Evolutionary conservation across 2,113 vertebrate species (phyloP).

Genomic region (Rallus limicola): DNA sequence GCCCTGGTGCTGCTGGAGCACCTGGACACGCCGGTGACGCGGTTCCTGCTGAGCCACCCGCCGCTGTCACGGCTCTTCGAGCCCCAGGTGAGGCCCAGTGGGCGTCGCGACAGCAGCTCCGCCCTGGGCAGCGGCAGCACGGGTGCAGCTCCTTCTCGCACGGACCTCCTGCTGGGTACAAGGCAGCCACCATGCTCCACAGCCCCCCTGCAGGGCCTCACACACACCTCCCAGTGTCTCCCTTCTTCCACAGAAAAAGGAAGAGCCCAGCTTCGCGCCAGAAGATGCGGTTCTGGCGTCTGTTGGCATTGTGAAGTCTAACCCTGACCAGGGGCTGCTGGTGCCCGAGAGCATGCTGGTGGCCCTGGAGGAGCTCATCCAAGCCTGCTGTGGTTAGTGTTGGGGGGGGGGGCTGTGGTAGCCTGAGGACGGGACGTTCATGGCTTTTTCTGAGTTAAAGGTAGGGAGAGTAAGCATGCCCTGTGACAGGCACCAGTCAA

Average conservation of each 20-base stretch:
- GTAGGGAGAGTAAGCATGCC: rapidly evolving
- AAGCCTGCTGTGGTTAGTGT: conserved; percentile 82
- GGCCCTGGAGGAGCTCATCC: conserved; percentile 78
- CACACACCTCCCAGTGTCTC: rapidly evolving
- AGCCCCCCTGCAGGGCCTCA: rapidly evolving
- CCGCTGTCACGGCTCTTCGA: conserved; percentile 78
- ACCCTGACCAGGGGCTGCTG: conserved; percentile 55
- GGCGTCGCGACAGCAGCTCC: too few species aligned
- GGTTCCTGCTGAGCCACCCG: conserved; percentile 82
- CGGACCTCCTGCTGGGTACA: rapidly evolving
- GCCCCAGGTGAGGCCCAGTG: conserved; percentile 52
- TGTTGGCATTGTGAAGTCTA: conserved; percentile 79
- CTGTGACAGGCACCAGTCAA: rapidly evolving
- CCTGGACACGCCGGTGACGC: conserved; percentile 81
- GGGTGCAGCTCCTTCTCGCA: rapidly evolving
- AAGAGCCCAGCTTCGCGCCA: not conserved
- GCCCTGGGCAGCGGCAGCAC: rapidly evolving
- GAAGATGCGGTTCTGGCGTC: conserved; percentile 75
- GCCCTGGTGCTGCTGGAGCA: conserved; percentile 86
- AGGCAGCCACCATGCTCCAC: not conserved
- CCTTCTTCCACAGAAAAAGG: conserved; percentile 17
- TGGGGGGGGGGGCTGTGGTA: rapidly evolving
- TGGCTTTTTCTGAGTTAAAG: rapidly evolving
- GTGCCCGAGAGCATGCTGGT: conserved; percentile 72
- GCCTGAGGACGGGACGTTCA: rapidly evolving